Evolutionary conservation across 1,140 invertebrate species (phyloP), one percentile per base, ranked within the genome.

Genomic region (Cyrtorhinus lividipennis): DNA sequence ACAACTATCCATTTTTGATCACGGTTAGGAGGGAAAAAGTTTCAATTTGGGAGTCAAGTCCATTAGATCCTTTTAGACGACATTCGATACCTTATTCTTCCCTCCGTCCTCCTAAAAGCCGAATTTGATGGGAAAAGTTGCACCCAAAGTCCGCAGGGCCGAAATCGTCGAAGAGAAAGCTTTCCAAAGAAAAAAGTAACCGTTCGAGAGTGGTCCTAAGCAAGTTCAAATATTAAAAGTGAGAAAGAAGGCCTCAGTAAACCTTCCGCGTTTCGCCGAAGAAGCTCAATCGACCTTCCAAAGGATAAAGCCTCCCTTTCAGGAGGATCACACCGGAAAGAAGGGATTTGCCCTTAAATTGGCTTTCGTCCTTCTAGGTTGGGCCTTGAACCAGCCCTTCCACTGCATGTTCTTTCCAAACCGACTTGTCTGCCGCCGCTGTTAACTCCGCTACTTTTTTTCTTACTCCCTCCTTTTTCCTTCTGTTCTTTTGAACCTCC

Each of bases 301-400:
- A 59, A 59, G 58, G 58, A 59, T 59, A 59, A 59, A 59, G 58
- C 26, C 58, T 1, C 24, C 58, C 24, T 59, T 59, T 59, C 58
- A 59, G 58, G 26, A 59, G 58, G 58, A 59, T 59, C 58, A 27
- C 24, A 30, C 58, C 58, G 58, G 58, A 59, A 59, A 59, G 58
- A 59, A 59, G 58, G 58, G 58, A 59, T 59, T 59, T 59, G 58
- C 58, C 58, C 27, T 59, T 59, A 59, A 59, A 59, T 59, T 59
- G 58, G 58, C 58, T 59, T 59, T 59, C 13, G 25, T 59, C 26
- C 58, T 53, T 53, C 20, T 53, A 53, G 48, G 48, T 5, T 53
- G 48, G 48, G 10, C 3, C 48, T 20, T 5, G 48, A 53, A 53
- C 12, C 48, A 8, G 48, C 8, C n/a, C n/a, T 44, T 44, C 48